Percentiles rank a stretch among this genome's conserved stretches.
phyloP scores from a whole-genome alignment of 2,797 vertebrate genomes.

The Acanthurus tractus region DNA sequence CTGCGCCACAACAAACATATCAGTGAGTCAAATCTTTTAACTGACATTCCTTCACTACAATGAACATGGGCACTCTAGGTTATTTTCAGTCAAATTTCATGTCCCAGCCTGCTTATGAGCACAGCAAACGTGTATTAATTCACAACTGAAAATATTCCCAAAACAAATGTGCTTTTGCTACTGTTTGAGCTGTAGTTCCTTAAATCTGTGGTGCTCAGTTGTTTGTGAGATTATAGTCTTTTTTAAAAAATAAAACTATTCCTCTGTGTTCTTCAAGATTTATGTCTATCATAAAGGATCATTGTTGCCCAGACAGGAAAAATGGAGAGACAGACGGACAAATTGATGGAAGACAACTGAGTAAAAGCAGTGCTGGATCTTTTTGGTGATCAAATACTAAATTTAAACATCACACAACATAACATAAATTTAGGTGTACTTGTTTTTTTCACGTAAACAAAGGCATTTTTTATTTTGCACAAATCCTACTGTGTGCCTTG shows the following conservation, averaged over 20 bases:
- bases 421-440: too few species aligned
- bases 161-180: neutral
- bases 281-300: neutral
- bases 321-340: neutral
- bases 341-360: neutral
- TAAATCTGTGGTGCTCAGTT: neutral
- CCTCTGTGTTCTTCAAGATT: neutral
- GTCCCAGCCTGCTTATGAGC: neutral
- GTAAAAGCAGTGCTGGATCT: too few species aligned
- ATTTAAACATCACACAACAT: too few species aligned
- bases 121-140: constrained; percentile 3
- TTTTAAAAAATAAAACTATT: neutral
- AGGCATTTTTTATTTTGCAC: too few species aligned
- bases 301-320: neutral
- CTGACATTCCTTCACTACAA: constrained; percentile 1
- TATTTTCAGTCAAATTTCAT: neutral
- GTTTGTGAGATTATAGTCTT: neutral
- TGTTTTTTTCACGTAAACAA: too few species aligned
- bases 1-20: neutral
- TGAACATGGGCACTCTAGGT: neutral
- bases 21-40: neutral
- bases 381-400: too few species aligned
- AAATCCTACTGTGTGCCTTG: too few species aligned
- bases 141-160: neutral
- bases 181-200: neutral